Base-by-base conservation (phyloP, 2,113 vertebrate genomes). In the Orthochromis indermauri region DNA sequence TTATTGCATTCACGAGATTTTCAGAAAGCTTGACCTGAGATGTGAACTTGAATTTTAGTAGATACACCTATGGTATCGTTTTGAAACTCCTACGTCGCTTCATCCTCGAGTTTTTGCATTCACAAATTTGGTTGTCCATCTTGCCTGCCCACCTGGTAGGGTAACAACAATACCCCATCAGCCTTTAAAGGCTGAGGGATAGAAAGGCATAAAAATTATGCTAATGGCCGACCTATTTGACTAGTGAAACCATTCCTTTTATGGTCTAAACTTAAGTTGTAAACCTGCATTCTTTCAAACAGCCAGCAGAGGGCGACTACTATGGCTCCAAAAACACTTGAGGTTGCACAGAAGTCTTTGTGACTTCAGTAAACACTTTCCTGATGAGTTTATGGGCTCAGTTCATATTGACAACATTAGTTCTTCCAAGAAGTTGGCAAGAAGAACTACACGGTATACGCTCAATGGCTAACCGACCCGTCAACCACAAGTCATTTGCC, bases 221-320 rank as follows among this genome's bases (percentile, higher is more conserved):
- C 28, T 21, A 21, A 68, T n/a, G 21, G 53, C 0, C 13, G 5
- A 73, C 42, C 53, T 8, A 81, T 45, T 78, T 42, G 57, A 87
- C 88, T 86, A 84, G 55, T 61, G 49, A 51, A 89, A 83, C 71
- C 63, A 55, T 40, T 57, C 73, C 86, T 45, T 24, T 80, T 49
- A 80, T 66, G 4, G 4, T 37, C 66, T 73, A 63, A 87, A 80
- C 61, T 54, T 63, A 61, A 16, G 71, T 47, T 17, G 17, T 49
- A 31, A 78, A 78, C 42, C 42, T 78, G 42, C 42, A 49, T 76
- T 47, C 24, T 76, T 76, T 76, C 24, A 28, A 28, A 47, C 21
- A 76, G 42, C 71, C 42, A 76, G 6, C 24, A 28, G 42, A 19
- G 42, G 42, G 71, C 1, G 24, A 28, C 24, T 47, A 47, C 42